A percentile compares a stretch with the other conserved stretches of the same genome.
Conservation (phyloP, 2,113 vertebrate species). For the Caloenas nicobarica region DNA sequence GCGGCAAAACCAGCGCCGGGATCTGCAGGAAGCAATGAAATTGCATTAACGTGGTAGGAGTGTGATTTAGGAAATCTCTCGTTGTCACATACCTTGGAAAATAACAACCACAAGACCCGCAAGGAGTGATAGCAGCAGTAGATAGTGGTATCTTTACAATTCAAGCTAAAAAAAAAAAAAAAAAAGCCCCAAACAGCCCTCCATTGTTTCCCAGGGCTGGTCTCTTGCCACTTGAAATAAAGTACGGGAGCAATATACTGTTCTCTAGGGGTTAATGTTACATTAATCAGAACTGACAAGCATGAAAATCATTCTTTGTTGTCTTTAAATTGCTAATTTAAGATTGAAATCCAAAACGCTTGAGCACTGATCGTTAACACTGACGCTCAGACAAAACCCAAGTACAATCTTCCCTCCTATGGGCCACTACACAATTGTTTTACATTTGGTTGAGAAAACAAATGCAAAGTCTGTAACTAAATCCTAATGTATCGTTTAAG, state of each 20-base stretch:
- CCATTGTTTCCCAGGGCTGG: constrained; percentile 20
- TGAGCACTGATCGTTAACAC: constrained; percentile 56
- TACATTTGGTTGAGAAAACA: constrained; percentile 66
- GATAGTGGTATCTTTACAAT: background rate
- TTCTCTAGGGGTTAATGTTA: constrained; percentile 58
- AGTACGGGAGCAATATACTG: constrained; percentile 33
- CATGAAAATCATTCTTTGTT: constrained; percentile 70
- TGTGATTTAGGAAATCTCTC: background rate
- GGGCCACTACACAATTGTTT: constrained; percentile 47
- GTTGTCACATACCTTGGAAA: background rate
- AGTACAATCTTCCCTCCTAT: constrained; percentile 48
- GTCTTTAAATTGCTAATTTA: constrained; percentile 72
- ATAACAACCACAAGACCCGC: background rate
- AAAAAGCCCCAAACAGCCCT: background rate
- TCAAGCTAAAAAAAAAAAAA: background rate
- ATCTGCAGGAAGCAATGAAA: background rate
- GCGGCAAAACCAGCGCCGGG: background rate
- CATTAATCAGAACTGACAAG: constrained; percentile 70
- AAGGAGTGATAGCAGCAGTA: background rate
- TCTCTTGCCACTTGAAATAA: constrained; percentile 38
- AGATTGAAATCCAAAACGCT: constrained; percentile 72
- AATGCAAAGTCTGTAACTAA: constrained; percentile 67
- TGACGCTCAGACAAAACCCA: constrained; percentile 48
- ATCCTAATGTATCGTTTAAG: constrained; percentile 51
- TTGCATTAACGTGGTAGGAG: background rate